Base-by-base conservation (phyloP, 2,797 vertebrate species). In the Vireo griseus region DNA sequence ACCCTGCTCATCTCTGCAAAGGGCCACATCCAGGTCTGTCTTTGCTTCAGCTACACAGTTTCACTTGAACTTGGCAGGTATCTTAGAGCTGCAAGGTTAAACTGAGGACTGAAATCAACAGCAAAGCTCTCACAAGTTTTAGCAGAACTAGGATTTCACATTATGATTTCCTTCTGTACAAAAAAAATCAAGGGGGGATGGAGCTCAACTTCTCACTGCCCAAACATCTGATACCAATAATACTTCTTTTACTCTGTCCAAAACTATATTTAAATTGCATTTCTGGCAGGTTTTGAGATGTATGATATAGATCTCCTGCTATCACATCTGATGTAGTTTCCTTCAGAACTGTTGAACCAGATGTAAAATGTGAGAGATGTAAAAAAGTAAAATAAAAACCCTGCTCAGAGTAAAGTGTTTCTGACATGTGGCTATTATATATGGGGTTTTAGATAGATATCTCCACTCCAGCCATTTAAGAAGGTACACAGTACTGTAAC, bases 301-400 rank as follows among this genome's bases (percentile, higher is more conserved):
- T 88, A 88, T 95, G 95, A 96, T 96, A 96, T 69, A 96, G 95
- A 95, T 96, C 95, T 96, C 89, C 91, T 91, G 89, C 95, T 97
- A 96, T 96, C 96, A 92, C 89, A 97, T 96, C 95, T 95, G 91
- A 96, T 83, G 92, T 59, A 95, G 94, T 97, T 96, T 97, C 95
- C 94, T 79, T 95, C 89, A 95, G 95, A 95, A 94, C 87, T 94
- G 91, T 92, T 96, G 91, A 96, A 92, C 94, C 95, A 97, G 95
- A 95, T 96, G 95, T 95, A 96, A 96, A 96, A 91, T 84, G 91
- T 71, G 90, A 85, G 62, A 91, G 91, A 96, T 84, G 73, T 96
- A 94, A 96, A 88, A 88, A 95, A 90, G 90, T 57, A 95, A 96
- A 96, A 94, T 85, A 94, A 81, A 93, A 88, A 54, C 84, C 87